Base-by-base conservation (phyloP, 2,113 vertebrate genomes). In the Gopherus flavomarginatus region DNA sequence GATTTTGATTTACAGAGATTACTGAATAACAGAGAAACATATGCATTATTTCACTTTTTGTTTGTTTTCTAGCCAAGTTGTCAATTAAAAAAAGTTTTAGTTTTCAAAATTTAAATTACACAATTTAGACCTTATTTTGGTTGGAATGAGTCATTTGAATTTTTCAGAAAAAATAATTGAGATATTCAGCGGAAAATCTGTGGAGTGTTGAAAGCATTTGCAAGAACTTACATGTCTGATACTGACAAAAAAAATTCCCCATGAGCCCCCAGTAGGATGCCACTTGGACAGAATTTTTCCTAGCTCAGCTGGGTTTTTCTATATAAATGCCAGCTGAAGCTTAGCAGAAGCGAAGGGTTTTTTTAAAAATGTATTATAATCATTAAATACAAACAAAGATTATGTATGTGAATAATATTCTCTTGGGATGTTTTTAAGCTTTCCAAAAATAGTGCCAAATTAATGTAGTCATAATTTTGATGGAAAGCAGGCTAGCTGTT, bases 391-490 rank as follows among this genome's bases (percentile, higher is more conserved):
- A 47, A 5, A 75, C 2, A 16, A 92, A 65, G 49, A 91, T 57
- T 16, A 84, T 95, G 84, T 44, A 53, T 81, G 44, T 44, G 29
- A 95, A 86, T 62, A 0, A 0, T 77, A 88, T 81, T 93, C 79
- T 86, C 78, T 83, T 47, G 31, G 9, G 62, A 50, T 9, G 3
- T 72, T 72, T 94, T 77, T 90, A 13, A 78, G 47, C 49, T 81
- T 95, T 97, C 62, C 56, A 86, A 83, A 96, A 94, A 89, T 88
- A 93, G 38, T 72, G 11, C 21, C 44, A 54, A 47, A 7, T 29
- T 69, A 69, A 88, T 65, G 88, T 72, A 90, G 29, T 11, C 44
- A 90, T 84, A 84, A 22, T 8, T 49, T 49, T 19, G 21, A 59
- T 90, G 10, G 89, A 78, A 94, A 97, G 72, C 47, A 62, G 31